Percentiles rank a stretch among this genome's conserved stretches.
Evolutionary conservation across 2,113 vertebrate species (phyloP).

Genomic region (Crypturellus undulatus): DNA sequence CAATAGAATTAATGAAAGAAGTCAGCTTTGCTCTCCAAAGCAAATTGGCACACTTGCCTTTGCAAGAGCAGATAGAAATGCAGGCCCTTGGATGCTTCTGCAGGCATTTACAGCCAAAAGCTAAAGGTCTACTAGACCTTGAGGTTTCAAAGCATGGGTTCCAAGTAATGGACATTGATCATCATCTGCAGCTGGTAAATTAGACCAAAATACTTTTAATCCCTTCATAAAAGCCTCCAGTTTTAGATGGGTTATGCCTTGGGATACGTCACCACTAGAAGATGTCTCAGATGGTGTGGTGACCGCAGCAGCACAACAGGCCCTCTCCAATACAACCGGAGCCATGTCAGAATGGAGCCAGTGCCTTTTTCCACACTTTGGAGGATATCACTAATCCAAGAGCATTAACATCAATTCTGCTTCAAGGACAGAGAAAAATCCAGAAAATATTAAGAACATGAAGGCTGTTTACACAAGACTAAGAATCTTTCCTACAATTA

Average conservation of each 20-base stretch:
- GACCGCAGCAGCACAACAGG: neutral
- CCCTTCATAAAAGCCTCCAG: neutral
- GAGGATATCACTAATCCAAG: neutral
- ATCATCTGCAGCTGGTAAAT: neutral
- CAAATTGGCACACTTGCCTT: neutral
- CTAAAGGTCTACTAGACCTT: neutral
- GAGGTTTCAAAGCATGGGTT: neutral
- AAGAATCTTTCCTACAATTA: neutral
- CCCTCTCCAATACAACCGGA: rapidly evolving
- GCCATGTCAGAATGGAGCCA: neutral
- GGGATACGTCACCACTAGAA: neutral
- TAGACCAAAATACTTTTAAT: neutral
- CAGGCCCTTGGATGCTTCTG: neutral
- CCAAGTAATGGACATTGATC: neutral
- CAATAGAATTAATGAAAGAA: neutral
- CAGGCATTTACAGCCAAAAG: neutral
- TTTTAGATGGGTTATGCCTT: neutral
- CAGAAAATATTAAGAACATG: neutral
- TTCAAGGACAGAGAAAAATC: neutral
- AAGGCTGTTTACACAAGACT: neutral
- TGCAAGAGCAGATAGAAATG: slow-evolving; percentile 4
- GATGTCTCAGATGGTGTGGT: neutral
- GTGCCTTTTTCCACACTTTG: neutral
- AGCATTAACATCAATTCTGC: neutral
- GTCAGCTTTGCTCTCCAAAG: neutral